Evolutionary conservation across 2,113 vertebrate species (phyloP).

Genomic region (Mustelus asterias): DNA sequence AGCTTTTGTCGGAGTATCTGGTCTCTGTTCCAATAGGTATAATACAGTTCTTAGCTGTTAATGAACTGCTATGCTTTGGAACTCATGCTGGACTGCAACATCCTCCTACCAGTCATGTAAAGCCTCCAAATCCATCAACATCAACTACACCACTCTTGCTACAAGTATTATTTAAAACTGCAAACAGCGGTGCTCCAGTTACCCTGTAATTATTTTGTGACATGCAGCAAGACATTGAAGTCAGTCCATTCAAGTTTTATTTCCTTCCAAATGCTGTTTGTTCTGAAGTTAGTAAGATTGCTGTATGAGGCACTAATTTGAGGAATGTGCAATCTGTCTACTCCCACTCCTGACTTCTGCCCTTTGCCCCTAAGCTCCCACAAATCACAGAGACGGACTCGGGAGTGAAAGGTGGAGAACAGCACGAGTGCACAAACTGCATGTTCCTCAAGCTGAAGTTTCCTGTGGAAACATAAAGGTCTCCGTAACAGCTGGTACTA

Average conservation of each 20-base stretch:
- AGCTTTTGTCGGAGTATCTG: not conserved
- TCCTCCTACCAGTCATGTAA: not conserved
- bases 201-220: slow-evolving; percentile 5
- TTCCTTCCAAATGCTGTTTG: not conserved
- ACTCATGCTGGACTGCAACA: not conserved
- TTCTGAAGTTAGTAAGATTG: not conserved
- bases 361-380: not conserved
- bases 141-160: not conserved
- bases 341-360: not conserved
- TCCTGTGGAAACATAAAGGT: not conserved
- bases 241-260: too few relatives aligned
- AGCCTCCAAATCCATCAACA: not conserved
- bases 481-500: not conserved
- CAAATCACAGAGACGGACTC: not conserved
- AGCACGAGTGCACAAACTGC: not conserved
- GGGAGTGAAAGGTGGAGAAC: not conserved
- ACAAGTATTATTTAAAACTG: not conserved
- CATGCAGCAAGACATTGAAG: not conserved
- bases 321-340: not conserved
- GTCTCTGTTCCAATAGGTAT: not conserved
- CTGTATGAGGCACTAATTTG: not conserved
- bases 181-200: not conserved
- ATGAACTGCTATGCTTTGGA: not conserved
- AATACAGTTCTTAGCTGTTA: not conserved
- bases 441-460: not conserved